Conservation (phyloP, 2,113 vertebrate species). For the Triplophysa tibetana region DNA sequence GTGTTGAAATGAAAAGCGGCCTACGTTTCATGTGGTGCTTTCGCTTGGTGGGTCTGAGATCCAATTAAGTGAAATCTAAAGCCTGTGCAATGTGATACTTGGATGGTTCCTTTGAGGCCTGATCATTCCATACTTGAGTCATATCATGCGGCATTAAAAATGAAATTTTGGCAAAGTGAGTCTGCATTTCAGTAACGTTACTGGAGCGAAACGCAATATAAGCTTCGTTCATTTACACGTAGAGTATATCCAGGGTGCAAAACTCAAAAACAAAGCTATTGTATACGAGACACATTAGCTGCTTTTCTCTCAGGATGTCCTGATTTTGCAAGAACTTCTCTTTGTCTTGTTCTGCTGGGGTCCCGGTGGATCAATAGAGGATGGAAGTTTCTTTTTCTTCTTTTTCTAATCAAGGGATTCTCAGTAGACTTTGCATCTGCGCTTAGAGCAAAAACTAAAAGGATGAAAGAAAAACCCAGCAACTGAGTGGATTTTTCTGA, state of each 20-base stretch:
- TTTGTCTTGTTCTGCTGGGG: constrained; percentile 61
- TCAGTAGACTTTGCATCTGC: constrained; percentile 36
- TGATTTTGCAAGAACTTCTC: constrained; percentile 60
- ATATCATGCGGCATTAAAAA: constrained; percentile 26
- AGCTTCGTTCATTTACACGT: not conserved
- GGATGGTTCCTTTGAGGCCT: constrained; percentile 17
- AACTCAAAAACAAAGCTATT: constrained; percentile 56
- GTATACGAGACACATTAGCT: constrained; percentile 63
- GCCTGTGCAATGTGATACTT: constrained; percentile 17
- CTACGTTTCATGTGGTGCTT: constrained; percentile 22
- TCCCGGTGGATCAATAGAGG: constrained; percentile 30
- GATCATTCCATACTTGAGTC: constrained; percentile 25
- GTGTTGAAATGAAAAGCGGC: constrained; percentile 5
- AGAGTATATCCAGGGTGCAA: not conserved
- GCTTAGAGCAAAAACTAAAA: constrained; percentile 8
- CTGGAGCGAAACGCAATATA: not conserved
- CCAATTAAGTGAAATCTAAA: constrained; percentile 29
- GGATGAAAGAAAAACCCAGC: constrained; percentile 28
- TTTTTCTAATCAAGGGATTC: constrained; percentile 32
- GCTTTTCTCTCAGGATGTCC: constrained; percentile 51
- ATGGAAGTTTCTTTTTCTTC: not conserved
- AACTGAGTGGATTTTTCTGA: constrained; percentile 33
- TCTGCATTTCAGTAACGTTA: not conserved
- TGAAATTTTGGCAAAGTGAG: constrained; percentile 29
- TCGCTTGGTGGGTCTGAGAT: constrained; percentile 27